These are phyloP conservation scores for Agrochola circellaris DNA, from an alignment of 2,888 invertebrate genomes.

Conservation along the genomic window DNA sequence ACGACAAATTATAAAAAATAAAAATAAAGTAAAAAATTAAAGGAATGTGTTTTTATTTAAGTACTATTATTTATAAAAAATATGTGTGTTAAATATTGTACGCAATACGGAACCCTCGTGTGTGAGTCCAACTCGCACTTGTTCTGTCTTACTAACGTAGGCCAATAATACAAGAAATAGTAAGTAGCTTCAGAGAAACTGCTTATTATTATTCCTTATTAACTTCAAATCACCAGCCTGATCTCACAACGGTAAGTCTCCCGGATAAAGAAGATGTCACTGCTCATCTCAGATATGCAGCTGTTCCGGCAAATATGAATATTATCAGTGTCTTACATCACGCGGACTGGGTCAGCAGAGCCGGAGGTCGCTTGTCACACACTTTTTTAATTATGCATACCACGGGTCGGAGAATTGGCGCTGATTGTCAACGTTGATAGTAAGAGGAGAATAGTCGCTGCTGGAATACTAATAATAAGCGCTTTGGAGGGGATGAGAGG, in stretches of 20 bases:
- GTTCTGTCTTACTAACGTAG: not conserved
- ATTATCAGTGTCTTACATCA: constrained; percentile 42
- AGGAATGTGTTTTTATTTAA: too few species aligned
- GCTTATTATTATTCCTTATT: not conserved
- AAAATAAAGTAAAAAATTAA: too few species aligned
- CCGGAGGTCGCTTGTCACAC: constrained; percentile 23
- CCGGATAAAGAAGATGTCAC: constrained; percentile 3
- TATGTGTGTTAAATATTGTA: too few species aligned
- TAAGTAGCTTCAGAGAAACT: not conserved
- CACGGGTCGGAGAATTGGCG: not conserved
- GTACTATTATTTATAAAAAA: too few species aligned
- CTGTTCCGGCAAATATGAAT: constrained; percentile 7
- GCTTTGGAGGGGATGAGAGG: too few species aligned
- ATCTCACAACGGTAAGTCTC: not conserved
- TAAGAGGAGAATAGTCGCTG: too few species aligned
- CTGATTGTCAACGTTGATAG: constrained; percentile 12
- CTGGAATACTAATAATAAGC: not conserved
- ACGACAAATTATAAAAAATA: too few species aligned
- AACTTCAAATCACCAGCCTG: not conserved
- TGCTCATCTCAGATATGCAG: constrained; percentile 9
- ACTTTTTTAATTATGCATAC: constrained; percentile 22
- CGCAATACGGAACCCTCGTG: too few species aligned
- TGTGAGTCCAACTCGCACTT: too few species aligned
- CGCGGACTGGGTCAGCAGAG: constrained; percentile 24
- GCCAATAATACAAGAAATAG: not conserved